A percentile compares a stretch with the other conserved stretches of the same genome.
Conservation (phyloP, 1,140 invertebrate genomes). For the Littorina saxatilis region DNA sequence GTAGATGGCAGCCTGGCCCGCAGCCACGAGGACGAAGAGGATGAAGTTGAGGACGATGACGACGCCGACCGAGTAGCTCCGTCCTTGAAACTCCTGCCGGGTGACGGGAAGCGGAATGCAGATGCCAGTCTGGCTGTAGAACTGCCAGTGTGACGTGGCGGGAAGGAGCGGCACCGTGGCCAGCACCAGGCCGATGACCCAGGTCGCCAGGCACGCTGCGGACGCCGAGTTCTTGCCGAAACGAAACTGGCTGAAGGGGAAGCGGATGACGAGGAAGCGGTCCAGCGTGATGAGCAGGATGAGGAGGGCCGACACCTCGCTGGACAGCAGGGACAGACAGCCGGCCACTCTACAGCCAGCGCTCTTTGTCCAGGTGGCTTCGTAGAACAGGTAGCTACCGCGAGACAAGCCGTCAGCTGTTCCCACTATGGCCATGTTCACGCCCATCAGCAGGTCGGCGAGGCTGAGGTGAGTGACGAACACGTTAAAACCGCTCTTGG, state of each 20-base stretch:
- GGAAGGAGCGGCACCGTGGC: conserved; percentile 34
- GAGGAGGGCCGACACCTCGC: too few species aligned
- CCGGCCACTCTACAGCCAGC: conserved; percentile 29
- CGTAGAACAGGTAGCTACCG: conserved; percentile 55
- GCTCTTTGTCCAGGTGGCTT: conserved; percentile 32
- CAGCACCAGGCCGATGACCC: conserved; percentile 15
- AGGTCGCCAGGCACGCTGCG: conserved; percentile 3
- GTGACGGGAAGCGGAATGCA: conserved; percentile 55
- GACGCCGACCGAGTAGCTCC: conserved; percentile 46
- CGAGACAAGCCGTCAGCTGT: conserved; percentile 32
- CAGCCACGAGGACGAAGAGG: conserved; percentile 45
- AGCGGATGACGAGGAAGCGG: too few species aligned
- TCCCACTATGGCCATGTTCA: conserved; percentile 39
- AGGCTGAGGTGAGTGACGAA: conserved; percentile 62
- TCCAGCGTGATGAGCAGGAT: too few species aligned
- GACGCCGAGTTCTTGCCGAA: conserved; percentile 14
- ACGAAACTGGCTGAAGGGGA: too few species aligned
- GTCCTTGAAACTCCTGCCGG: conserved; percentile 34
- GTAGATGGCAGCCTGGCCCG: conserved; percentile 41
- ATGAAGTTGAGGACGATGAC: conserved; percentile 52
- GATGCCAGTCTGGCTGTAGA: conserved; percentile 46
- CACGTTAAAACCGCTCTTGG: conserved; percentile 35
- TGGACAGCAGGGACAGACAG: conserved; percentile 37
- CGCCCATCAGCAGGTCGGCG: conserved; percentile 42
- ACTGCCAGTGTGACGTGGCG: neutral